A percentile compares a stretch with the other conserved stretches of the same genome.
These are phyloP conservation scores for Pyxicephalus adspersus DNA, from an alignment of 2,113 vertebrate species.

Conservation along the genomic window DNA sequence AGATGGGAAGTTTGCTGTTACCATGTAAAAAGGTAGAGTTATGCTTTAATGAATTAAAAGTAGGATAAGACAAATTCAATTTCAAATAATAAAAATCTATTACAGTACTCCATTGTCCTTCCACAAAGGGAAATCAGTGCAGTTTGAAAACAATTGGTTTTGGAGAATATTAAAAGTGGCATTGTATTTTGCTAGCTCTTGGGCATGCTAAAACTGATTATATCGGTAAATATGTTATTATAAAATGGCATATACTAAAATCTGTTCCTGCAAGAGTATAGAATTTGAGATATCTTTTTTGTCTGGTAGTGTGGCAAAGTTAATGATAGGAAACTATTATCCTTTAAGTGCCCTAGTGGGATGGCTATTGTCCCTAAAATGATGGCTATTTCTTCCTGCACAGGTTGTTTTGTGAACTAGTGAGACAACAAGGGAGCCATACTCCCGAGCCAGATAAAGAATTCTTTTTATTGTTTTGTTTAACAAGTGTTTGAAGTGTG, in stretches of 20 bases:
- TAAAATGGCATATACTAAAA: slow-evolving; percentile 31
- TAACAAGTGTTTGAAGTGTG: slow-evolving; percentile 53
- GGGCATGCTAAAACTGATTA: slow-evolving; percentile 49
- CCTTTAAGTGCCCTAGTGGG: slow-evolving; percentile 49
- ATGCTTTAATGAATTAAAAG: too few relatives aligned
- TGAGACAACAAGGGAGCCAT: slow-evolving; percentile 53
- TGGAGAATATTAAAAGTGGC: slow-evolving; percentile 37
- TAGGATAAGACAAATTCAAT: background rate
- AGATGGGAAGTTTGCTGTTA: too few relatives aligned
- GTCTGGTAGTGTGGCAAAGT: slow-evolving; percentile 34
- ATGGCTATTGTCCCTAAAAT: slow-evolving; percentile 36
- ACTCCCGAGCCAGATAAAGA: slow-evolving; percentile 53
- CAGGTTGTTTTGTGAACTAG: slow-evolving; percentile 56
- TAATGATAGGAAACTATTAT: slow-evolving; percentile 57
- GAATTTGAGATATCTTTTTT: slow-evolving; percentile 46
- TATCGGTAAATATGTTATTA: slow-evolving; percentile 45
- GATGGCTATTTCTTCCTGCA: slow-evolving; percentile 51
- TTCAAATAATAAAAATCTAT: background rate
- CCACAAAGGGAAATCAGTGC: background rate
- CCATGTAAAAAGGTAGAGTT: too few relatives aligned
- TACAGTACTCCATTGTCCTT: background rate
- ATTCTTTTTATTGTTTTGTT: slow-evolving; percentile 54
- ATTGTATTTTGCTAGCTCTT: slow-evolving; percentile 5
- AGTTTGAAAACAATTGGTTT: slow-evolving; percentile 11
- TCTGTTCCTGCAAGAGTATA: slow-evolving; percentile 21